Percentiles rank a stretch among this genome's conserved stretches.
Conservation (phyloP, 2,888 invertebrate genomes). For the Agriopis marginaria region DNA sequence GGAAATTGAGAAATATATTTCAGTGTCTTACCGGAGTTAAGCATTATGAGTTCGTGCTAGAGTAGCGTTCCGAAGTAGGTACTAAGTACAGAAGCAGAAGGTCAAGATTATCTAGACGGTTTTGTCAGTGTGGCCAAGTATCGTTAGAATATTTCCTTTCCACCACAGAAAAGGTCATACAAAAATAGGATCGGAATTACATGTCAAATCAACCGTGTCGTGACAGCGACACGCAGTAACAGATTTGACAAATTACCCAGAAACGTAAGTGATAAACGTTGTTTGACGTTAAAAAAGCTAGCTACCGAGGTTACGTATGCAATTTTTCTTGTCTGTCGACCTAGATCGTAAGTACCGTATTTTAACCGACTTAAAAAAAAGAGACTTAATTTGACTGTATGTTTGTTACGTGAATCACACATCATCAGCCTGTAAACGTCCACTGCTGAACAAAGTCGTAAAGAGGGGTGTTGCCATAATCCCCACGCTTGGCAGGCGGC, state of each 20-base stretch:
- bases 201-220: constrained; percentile 1
- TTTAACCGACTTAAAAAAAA: too few relatives aligned
- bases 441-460: too few relatives aligned
- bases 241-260: constrained; percentile 11
- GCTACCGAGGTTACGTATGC: neutral
- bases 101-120: too few relatives aligned
- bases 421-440: too few relatives aligned
- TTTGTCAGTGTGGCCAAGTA: too few relatives aligned
- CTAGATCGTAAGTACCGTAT: neutral
- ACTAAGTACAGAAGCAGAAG: too few relatives aligned
- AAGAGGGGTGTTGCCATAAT: too few relatives aligned
- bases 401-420: neutral
- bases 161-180: too few relatives aligned
- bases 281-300: constrained; percentile 9
- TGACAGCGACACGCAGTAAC: constrained; percentile 1
- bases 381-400: neutral
- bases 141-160: too few relatives aligned
- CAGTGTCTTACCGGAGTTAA: neutral
- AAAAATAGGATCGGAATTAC: neutral
- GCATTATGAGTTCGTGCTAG: too few relatives aligned
- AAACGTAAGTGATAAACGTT: constrained; percentile 6
- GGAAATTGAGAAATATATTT: neutral
- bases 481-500: too few relatives aligned
- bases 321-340: neutral
- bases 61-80: too few relatives aligned